A percentile compares a stretch with the other conserved stretches of the same genome.
phyloP scores from a whole-genome alignment of 1,140 invertebrate species.

The Metopolophium dirhodum region DNA sequence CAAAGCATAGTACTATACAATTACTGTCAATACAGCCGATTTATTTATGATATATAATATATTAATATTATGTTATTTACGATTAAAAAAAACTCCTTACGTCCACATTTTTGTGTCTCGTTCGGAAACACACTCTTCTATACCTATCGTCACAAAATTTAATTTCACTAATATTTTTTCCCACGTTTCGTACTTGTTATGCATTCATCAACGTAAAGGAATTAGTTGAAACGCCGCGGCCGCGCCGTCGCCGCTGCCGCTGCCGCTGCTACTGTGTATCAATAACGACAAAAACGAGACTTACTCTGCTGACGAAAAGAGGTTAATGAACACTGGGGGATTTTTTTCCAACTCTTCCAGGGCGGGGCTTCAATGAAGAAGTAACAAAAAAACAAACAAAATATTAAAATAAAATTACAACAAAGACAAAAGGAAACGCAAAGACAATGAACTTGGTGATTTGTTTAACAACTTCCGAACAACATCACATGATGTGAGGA shows the following conservation, averaged over 20 bases:
- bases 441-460: slow-evolving; percentile 56
- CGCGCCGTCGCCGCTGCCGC: too few relatives aligned
- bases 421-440: slow-evolving; percentile 43
- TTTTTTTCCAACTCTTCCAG: slow-evolving; percentile 27
- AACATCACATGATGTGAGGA: slow-evolving; percentile 55
- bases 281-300: not conserved
- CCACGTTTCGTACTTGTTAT: not conserved
- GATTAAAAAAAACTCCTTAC: not conserved
- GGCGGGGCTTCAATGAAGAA: slow-evolving; percentile 5
- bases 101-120: not conserved
- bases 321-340: slow-evolving; percentile 39
- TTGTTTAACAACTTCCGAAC: slow-evolving; percentile 57
- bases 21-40: not conserved
- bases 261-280: not conserved
- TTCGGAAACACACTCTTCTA: not conserved
- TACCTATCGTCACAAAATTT: not conserved
- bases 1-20: not conserved
- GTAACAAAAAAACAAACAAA: slow-evolving; percentile 2
- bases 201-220: not conserved
- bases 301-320: not conserved
- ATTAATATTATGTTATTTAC: not conserved
- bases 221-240: not conserved
- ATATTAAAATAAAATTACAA: slow-evolving; percentile 22
- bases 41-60: not conserved
- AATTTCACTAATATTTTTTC: not conserved